phyloP scores from a whole-genome alignment of 2,797 vertebrate genomes.

The Pseudochromis fuscus region DNA sequence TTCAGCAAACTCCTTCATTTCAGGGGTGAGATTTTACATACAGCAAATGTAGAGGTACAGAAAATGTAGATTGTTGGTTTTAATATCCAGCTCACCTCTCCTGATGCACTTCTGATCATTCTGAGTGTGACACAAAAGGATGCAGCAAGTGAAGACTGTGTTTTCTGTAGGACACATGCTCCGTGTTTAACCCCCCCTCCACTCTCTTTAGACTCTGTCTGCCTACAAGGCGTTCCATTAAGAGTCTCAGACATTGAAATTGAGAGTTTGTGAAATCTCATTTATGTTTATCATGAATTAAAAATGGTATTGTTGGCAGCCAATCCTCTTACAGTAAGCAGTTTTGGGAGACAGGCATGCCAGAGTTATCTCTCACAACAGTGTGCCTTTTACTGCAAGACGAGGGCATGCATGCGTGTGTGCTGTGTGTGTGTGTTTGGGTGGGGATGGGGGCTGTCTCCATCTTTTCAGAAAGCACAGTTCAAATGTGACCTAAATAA shows the following conservation, averaged over 20 bases:
- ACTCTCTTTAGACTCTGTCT: slow-evolving; percentile 57
- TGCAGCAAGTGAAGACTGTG: slow-evolving; percentile 41
- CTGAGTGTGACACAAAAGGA: slow-evolving; percentile 62
- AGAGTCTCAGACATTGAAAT: slow-evolving; percentile 77
- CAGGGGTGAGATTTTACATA: slow-evolving; percentile 26
- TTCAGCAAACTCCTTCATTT: slow-evolving; percentile 28
- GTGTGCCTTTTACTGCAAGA: slow-evolving; percentile 55
- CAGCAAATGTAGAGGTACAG: slow-evolving; percentile 13
- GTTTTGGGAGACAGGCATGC: slow-evolving; percentile 81
- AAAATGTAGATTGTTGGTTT: slow-evolving; percentile 27
- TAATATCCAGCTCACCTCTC: slow-evolving; percentile 38
- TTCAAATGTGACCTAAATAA: slow-evolving; percentile 85
- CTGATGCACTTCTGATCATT: slow-evolving; percentile 45
- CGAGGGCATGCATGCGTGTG: slow-evolving; percentile 14
- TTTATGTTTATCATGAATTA: slow-evolving; percentile 87
- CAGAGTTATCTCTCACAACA: slow-evolving; percentile 79
- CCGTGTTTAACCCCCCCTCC: slow-evolving; percentile 32
- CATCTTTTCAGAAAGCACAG: slow-evolving; percentile 66
- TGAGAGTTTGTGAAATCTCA: slow-evolving; percentile 82
- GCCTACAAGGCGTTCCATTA: slow-evolving; percentile 76
- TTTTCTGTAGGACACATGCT: slow-evolving; percentile 56
- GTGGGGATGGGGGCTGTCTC: slow-evolving; percentile 55
- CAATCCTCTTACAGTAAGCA: slow-evolving; percentile 88
- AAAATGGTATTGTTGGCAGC: slow-evolving; percentile 84
- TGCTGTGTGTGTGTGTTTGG: slow-evolving; percentile 32